Evolutionary conservation across 2,113 vertebrate species (phyloP).

Genomic region (Poeciliopsis turrubarensis): DNA sequence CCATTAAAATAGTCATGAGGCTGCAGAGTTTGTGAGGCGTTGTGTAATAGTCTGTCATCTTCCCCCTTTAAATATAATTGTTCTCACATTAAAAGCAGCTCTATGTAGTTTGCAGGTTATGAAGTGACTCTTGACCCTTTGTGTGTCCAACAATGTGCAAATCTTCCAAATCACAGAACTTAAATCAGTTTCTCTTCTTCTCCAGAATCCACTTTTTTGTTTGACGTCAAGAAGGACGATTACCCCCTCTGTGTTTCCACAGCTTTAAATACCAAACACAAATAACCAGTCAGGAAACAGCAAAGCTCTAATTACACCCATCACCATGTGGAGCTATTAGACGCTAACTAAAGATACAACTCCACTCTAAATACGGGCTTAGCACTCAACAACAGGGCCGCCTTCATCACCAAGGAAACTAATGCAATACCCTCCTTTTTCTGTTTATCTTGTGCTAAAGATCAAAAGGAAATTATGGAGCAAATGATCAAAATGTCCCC

Average conservation of each 20-base stretch:
- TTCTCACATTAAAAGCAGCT: slow-evolving; percentile 53
- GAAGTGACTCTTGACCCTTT: slow-evolving; percentile 40
- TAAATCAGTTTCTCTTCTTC: not conserved
- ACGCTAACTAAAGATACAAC: slow-evolving; percentile 49
- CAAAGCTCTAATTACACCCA: slow-evolving; percentile 60
- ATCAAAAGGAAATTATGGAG: slow-evolving; percentile 60
- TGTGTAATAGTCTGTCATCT: slow-evolving; percentile 54
- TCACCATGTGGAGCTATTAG: slow-evolving; percentile 51
- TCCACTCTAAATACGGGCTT: slow-evolving; percentile 59
- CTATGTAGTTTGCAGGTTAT: slow-evolving; percentile 25
- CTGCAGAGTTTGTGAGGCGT: slow-evolving; percentile 45
- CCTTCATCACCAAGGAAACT: slow-evolving; percentile 67
- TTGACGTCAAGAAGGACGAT: slow-evolving; percentile 5
- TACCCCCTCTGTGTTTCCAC: slow-evolving; percentile 4
- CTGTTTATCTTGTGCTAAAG: slow-evolving; percentile 24
- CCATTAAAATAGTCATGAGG: slow-evolving; percentile 42
- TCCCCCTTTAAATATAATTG: slow-evolving; percentile 47
- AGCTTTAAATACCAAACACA: slow-evolving; percentile 33
- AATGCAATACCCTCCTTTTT: slow-evolving; percentile 50
- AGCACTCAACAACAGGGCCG: slow-evolving; percentile 20
- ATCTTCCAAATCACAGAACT: not conserved
- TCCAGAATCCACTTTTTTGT: slow-evolving; percentile 8
- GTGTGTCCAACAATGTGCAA: not conserved
- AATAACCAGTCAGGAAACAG: slow-evolving; percentile 54
- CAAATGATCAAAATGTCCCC: slow-evolving; percentile 48